Conservation (phyloP, 35 echinoderm and acorn worm genomes). For the Heliocidaris tuberculata region DNA sequence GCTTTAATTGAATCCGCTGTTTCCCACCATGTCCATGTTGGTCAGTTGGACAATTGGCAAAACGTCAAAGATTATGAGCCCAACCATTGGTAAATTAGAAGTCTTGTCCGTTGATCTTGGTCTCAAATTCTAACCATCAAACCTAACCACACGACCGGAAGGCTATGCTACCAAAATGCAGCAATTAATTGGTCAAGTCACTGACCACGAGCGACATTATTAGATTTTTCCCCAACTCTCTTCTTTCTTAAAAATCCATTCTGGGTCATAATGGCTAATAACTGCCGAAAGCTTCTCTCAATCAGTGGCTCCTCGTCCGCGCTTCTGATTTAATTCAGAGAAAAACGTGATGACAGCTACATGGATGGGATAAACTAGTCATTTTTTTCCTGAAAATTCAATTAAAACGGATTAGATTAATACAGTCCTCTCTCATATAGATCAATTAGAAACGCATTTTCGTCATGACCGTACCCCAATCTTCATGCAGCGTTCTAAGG, state of each 20-base stretch:
- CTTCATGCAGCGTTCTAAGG: too few relatives aligned
- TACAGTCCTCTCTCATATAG: too few relatives aligned
- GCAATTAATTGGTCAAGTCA: neutral
- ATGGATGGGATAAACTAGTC: too few relatives aligned
- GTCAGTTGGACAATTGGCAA: neutral
- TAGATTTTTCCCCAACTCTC: neutral
- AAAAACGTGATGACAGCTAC: too few relatives aligned
- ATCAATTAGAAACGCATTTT: too few relatives aligned
- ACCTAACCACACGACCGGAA: neutral
- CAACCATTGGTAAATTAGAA: neutral
- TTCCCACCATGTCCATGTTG: neutral
- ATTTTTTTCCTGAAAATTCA: too few relatives aligned
- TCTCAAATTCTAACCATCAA: neutral
- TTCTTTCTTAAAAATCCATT: neutral
- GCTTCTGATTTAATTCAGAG: too few relatives aligned
- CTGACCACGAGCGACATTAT: neutral
- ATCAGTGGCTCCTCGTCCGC: neutral
- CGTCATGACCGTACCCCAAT: too few relatives aligned
- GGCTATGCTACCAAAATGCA: neutral
- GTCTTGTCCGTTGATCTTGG: neutral
- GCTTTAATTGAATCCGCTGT: neutral
- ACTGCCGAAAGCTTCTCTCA: neutral
- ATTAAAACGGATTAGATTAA: too few relatives aligned
- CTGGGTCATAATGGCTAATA: neutral
- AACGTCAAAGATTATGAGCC: neutral